Evolutionary conservation across 2,113 vertebrate genomes (phyloP).

Genomic region (Ctenodactylus gundi): DNA sequence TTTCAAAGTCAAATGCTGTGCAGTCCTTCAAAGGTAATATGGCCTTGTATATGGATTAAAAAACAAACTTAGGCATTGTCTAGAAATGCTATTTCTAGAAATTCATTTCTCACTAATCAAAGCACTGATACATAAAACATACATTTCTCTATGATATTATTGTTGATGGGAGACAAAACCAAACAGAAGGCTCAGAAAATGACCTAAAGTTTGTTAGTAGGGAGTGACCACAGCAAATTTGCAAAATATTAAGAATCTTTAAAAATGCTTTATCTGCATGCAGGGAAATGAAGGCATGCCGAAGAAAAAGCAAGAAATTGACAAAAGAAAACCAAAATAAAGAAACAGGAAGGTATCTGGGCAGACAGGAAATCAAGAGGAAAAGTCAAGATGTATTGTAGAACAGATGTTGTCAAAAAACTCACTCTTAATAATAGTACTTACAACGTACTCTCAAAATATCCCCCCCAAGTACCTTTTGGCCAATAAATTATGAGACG

Average conservation of each 20-base stretch:
- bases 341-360: background rate
- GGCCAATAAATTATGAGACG: background rate
- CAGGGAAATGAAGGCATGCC: background rate
- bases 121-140: background rate
- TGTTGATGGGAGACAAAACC: background rate
- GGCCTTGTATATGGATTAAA: background rate
- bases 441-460: background rate
- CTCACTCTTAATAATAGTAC: background rate
- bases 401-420: background rate
- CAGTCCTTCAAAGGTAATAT: background rate
- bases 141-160: background rate
- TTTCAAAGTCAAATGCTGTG: background rate
- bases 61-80: background rate
- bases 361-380: background rate
- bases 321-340: background rate
- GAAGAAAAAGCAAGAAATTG: background rate
- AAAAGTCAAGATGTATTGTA: background rate
- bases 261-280: background rate
- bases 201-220: background rate
- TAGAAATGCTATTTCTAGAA: conserved; percentile 31
- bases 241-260: background rate
- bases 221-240: background rate
- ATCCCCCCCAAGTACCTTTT: background rate
- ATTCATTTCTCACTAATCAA: conserved; percentile 26
- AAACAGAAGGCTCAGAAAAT: background rate